These are phyloP conservation scores for Anguilla japonica DNA, from an alignment of 2,113 vertebrate species.

Conservation along the genomic window DNA sequence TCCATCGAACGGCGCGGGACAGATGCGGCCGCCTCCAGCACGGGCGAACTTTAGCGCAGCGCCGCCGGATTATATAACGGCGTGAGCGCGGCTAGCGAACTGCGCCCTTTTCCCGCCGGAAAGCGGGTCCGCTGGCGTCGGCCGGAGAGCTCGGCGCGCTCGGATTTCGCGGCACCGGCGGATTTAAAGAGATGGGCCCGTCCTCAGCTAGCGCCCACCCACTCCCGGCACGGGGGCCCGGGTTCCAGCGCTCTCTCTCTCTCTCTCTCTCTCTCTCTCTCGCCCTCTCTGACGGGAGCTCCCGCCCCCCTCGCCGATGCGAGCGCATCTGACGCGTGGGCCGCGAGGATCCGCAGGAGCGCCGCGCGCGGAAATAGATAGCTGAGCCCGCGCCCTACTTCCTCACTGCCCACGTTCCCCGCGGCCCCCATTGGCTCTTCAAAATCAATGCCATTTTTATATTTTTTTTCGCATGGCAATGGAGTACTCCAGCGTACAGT, in stretches of 20 bases:
- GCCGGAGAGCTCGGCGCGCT: neutral
- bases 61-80: neutral
- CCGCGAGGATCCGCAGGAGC: neutral
- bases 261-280: neutral
- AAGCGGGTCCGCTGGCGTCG: neutral
- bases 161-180: neutral
- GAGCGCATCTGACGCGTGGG: conserved; percentile 1
- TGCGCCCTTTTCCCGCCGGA: neutral
- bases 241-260: neutral
- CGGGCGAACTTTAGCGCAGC: neutral
- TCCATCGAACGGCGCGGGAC: neutral
- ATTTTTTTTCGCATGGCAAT: neutral
- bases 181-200: neutral
- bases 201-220: neutral
- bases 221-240: neutral
- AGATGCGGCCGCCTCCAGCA: neutral
- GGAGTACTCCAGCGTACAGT: neutral
- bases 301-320: neutral
- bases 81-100: neutral
- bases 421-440: neutral
- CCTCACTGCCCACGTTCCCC: neutral
- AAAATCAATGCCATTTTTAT: neutral
- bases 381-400: neutral
- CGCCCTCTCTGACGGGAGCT: neutral
- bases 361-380: neutral